Evolutionary conservation across 2,888 invertebrate genomes (phyloP), one percentile per base, ranked within the genome.

Genomic region (Theretra japonica): DNA sequence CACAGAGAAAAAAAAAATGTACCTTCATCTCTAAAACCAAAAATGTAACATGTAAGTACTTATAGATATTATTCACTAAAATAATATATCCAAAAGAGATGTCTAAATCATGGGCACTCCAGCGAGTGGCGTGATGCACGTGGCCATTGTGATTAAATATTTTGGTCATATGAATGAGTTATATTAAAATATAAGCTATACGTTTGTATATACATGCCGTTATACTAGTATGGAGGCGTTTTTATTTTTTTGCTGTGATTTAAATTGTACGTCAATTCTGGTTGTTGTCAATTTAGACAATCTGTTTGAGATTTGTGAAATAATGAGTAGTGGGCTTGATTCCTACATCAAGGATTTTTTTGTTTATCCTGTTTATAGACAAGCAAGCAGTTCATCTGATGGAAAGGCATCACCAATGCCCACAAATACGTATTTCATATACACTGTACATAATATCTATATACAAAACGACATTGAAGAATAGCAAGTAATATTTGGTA

Each of bases 121-220:
- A 73, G 75, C 74, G 75, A 72, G 72, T 72, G 75, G 74, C 78
- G 72, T 69, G 72, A 70, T 77, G 75, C 83, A 80, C 82, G 83
- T 83, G 84, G 78, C 76, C 75, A 70, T 76, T 80, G 74, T 83
- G 83, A 85, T 85, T 82, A 80, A 85, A 83, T 80, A 80, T 77
- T 76, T 80, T 75, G 68, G 75, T 80, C 79, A 82, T 81, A 83
- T 89, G 90, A 89, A 90, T 88, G 88, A 84, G 81, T 73, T 76
- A 74, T 76, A 74, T 76, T 75, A 70, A 72, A 70, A 73, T 73
- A 72, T 48, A 17, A 17, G 21, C 48, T 21, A 21, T 41, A 48
- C 33, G 41, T 62, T 41, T 21, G n/a, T 41, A 62, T 62, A n/a
- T 15, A 11, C 8, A 19, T 21, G 30, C 19, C 5, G 65, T 53